Evolutionary conservation across 1,140 invertebrate genomes (phyloP).

Genomic region (Gerris buenoi): DNA sequence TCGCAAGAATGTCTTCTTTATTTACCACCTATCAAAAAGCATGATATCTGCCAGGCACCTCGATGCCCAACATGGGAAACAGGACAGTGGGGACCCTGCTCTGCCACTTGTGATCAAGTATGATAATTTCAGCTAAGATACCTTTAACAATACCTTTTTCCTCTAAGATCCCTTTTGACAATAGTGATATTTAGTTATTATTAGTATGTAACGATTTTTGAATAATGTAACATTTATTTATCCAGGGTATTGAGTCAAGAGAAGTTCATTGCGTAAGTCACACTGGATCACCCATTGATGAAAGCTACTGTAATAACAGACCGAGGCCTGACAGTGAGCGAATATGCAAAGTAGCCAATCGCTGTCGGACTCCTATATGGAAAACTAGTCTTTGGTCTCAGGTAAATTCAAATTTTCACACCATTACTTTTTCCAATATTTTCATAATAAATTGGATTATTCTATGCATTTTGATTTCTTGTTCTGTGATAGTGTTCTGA

Average conservation of each 20-base stretch:
- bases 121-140: too few species aligned
- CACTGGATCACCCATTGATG: constrained; percentile 3
- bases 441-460: background rate
- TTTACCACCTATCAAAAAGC: background rate
- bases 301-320: constrained; percentile 9
- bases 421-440: background rate
- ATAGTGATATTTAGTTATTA: too few species aligned
- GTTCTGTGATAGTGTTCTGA: constrained; percentile 35
- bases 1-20: constrained; percentile 13
- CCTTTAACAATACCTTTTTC: too few species aligned
- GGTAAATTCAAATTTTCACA: too few species aligned
- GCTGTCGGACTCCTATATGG: constrained; percentile 6
- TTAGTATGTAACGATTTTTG: too few species aligned
- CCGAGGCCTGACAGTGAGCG: constrained; percentile 10
- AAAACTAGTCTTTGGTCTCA: constrained; percentile 2
- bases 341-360: constrained; percentile 7
- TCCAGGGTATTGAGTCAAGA: constrained; percentile 13
- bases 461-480: background rate
- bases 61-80: constrained; percentile 31
- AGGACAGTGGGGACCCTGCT: constrained; percentile 30
- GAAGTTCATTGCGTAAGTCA: constrained; percentile 13
- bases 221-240: too few species aligned
- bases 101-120: constrained; percentile 28
- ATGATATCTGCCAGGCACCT: constrained; percentile 12
- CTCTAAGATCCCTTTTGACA: too few species aligned